Conservation (phyloP, 1,140 invertebrate genomes). For the Lutraria rhynchaena region DNA sequence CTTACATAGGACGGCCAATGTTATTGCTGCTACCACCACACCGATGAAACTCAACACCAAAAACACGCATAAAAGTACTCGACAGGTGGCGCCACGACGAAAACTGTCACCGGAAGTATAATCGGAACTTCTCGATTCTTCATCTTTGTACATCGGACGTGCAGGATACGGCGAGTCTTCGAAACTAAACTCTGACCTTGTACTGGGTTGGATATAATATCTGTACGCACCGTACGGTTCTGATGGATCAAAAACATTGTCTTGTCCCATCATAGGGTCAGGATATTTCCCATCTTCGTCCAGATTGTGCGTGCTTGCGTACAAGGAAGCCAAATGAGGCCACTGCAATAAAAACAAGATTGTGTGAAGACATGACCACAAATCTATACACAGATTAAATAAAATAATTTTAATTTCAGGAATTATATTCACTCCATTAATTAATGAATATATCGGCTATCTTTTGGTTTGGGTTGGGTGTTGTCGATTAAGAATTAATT, state of each 20-base stretch:
- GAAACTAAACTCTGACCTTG: constrained; percentile 55
- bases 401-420: too few relatives aligned
- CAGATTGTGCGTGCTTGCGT: constrained; percentile 57
- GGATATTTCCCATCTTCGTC: constrained; percentile 52
- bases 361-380: too few relatives aligned
- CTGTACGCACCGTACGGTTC: constrained; percentile 62
- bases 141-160: constrained; percentile 54
- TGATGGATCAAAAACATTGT: constrained; percentile 58
- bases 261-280: constrained; percentile 57
- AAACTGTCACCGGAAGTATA: constrained; percentile 44
- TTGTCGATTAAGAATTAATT: too few relatives aligned
- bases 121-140: constrained; percentile 57
- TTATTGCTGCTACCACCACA: constrained; percentile 58
- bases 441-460: too few relatives aligned
- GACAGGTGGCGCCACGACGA: constrained; percentile 43
- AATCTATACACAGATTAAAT: too few relatives aligned
- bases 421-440: too few relatives aligned
- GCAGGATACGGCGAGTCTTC: constrained; percentile 52
- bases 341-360: constrained; percentile 55
- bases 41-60: constrained; percentile 55
- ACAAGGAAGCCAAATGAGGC: constrained; percentile 61
- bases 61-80: constrained; percentile 62
- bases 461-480: too few relatives aligned
- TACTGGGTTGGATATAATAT: constrained; percentile 56
- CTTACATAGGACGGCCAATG: constrained; percentile 62